A percentile compares a stretch with the other conserved stretches of the same genome.
Conservation (phyloP, 2,888 invertebrate genomes). For the Strigamia maritima region DNA sequence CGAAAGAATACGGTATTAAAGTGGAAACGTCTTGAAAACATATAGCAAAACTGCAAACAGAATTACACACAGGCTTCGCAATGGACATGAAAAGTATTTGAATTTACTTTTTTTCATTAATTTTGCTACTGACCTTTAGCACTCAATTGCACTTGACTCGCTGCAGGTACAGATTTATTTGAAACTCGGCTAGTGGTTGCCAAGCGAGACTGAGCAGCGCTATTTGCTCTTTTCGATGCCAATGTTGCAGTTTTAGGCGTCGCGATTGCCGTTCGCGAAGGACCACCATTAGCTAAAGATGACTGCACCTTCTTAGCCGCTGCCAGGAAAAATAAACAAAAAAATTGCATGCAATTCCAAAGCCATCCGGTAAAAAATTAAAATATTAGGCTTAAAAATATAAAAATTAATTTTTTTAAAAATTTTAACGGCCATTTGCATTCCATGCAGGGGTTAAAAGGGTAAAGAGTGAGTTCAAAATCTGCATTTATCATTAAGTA, state of each 20-base stretch:
- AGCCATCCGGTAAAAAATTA: background rate
- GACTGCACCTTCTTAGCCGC: conserved; percentile 2
- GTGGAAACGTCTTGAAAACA: too few species aligned
- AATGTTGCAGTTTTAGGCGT: background rate
- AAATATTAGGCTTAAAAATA: background rate
- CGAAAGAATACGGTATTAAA: too few species aligned
- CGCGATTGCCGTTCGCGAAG: background rate
- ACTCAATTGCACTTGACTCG: too few species aligned
- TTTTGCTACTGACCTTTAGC: background rate
- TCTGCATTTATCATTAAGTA: too few species aligned
- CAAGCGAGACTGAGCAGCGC: background rate
- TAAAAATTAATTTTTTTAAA: background rate
- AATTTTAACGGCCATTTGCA: background rate
- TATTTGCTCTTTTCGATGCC: background rate
- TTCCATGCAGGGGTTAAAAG: background rate
- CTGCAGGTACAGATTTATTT: background rate
- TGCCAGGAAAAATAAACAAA: background rate
- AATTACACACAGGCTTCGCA: too few species aligned
- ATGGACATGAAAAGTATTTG: too few species aligned
- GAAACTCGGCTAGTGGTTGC: background rate
- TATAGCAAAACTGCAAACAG: too few species aligned
- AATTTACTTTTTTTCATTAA: background rate
- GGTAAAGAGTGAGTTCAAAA: too few species aligned
- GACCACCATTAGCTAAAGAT: background rate
- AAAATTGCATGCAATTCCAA: background rate